Conservation (phyloP, 2,113 vertebrate species). For the Charadrius vociferus region DNA sequence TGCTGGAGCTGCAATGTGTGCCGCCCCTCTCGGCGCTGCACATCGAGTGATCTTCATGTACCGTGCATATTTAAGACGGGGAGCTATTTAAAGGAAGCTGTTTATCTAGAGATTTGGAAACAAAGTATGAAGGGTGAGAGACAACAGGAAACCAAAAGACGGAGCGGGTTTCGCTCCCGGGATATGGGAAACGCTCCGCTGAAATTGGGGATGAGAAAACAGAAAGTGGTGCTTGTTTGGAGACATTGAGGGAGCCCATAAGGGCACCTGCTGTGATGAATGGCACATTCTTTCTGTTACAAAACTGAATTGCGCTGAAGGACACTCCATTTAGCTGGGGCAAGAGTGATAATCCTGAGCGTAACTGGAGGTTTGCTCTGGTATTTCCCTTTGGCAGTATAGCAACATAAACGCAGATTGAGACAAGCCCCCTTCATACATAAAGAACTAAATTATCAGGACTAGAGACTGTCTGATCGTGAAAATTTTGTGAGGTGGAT, state of each 20-base stretch:
- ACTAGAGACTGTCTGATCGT: accelerated
- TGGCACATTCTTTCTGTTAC: background rate
- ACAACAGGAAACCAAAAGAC: background rate
- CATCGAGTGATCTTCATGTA: accelerated
- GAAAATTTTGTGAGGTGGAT: accelerated
- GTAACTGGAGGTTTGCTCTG: background rate
- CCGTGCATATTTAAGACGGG: accelerated
- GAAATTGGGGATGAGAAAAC: background rate
- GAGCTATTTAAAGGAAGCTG: conserved; percentile 14
- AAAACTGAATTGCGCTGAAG: background rate
- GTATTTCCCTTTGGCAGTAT: background rate
- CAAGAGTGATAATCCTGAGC: background rate
- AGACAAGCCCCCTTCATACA: accelerated
- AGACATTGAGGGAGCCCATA: background rate
- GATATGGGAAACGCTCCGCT: background rate
- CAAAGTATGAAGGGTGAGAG: background rate
- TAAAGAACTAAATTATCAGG: accelerated
- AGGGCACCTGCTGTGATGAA: background rate
- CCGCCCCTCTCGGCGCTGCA: background rate
- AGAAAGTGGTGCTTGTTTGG: background rate
- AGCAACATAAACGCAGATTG: accelerated
- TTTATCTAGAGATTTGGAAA: background rate
- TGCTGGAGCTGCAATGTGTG: background rate
- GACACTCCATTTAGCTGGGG: background rate
- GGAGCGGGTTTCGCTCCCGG: accelerated